Evolutionary conservation across 1,140 invertebrate genomes (phyloP).

Genomic region (Aphelinus certus): DNA sequence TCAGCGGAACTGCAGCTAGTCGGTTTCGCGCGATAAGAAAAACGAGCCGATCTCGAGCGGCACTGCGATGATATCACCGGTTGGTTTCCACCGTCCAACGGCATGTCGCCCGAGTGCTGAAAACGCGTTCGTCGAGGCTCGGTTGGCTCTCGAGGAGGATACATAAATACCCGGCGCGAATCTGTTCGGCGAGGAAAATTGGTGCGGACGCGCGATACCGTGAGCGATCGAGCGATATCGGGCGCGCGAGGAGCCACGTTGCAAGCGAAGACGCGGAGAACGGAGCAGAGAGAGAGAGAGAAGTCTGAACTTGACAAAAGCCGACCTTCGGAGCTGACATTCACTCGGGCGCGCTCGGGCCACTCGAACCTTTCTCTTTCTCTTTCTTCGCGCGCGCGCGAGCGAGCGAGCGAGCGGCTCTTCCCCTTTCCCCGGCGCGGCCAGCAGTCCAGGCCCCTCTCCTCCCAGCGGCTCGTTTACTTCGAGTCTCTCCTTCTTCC

Average conservation of each 20-base stretch:
- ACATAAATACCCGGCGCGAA: neutral
- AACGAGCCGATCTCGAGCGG: too few species aligned
- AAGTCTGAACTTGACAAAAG: constrained; percentile 64
- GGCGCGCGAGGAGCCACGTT: neutral
- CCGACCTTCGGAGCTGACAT: constrained; percentile 65
- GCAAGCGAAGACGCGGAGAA: constrained; percentile 7
- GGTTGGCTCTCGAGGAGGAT: too few species aligned
- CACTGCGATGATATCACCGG: too few species aligned
- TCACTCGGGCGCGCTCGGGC: constrained; percentile 50
- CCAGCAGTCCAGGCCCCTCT: neutral
- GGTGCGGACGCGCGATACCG: constrained; percentile 5
- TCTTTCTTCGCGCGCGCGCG: constrained; percentile 43
- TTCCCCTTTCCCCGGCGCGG: neutral
- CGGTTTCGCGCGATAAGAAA: too few species aligned
- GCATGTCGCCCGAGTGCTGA: too few species aligned
- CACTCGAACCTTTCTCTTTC: constrained; percentile 43
- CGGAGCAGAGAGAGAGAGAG: constrained; percentile 21
- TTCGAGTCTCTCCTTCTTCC: neutral
- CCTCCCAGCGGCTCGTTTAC: neutral
- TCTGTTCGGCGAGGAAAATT: constrained; percentile 3
- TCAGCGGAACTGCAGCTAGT: too few species aligned
- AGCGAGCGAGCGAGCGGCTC: neutral
- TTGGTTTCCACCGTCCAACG: too few species aligned
- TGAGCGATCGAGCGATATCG: constrained; percentile 3
- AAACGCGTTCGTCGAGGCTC: too few species aligned